Evolutionary conservation across 2,113 vertebrate species (phyloP), one percentile per base, ranked within the genome.

Genomic region (Podarcis raffonei): DNA sequence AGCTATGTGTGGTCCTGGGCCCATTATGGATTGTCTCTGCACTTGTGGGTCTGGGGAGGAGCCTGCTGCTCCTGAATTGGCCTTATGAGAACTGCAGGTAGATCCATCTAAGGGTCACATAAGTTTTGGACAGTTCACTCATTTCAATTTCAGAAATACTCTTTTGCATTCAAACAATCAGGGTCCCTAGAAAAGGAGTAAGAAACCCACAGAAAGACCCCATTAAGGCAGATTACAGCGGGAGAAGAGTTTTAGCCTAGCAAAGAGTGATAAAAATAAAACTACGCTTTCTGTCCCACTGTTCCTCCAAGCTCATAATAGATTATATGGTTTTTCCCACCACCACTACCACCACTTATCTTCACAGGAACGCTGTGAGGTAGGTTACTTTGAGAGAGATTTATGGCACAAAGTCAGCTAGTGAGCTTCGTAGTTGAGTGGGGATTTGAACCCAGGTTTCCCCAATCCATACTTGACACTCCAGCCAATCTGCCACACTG

Each of bases 1-100:
- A 13, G 7, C 0, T 1, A 0, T 23, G 27, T n/a, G 30, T 65
- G 39, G 48, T 83, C 4, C 9, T n/a, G 3, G 2, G 35, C n/a
- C 48, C 35, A 27, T 25, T 8, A 53, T 65, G 18, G 12, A 27
- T 30, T 35, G 11, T 12, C 62, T 80, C 27, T 7, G 23, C 30
- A 32, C 35, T 27, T 9, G 35, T 37, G 48, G 42, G 5, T 37
- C 62, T 3, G 37, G 16, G 6, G 7, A 57, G 20, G 1, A 3
- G 25, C n/a, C 48, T 84, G 69, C 35, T 42, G 48, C 42, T 85
- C 32, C 32, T 48, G 74, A 65, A 53, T 1, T 6, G 57, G 30
- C 74, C 6, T 82, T 81, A 82, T 15, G 48, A 27, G 27, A 30
- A 35, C 37, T 86, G 53, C 48, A 80, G 20, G n/a, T 5, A n/a